These are phyloP conservation scores for Mellivora capensis DNA, from an alignment of 2,113 vertebrate genomes.

Conservation along the genomic window DNA sequence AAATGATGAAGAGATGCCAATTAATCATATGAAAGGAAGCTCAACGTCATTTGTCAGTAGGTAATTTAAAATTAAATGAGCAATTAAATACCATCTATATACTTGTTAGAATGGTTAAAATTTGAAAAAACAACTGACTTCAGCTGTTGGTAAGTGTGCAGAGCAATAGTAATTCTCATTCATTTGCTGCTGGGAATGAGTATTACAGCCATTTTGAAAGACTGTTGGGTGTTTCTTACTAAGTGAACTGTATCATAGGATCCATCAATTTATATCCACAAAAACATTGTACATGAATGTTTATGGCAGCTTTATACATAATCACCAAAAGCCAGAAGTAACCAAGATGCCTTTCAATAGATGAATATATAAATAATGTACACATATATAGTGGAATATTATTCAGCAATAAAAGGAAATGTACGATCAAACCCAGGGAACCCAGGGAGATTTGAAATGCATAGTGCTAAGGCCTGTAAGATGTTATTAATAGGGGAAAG, in stretches of 20 bases:
- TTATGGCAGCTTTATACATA: background rate
- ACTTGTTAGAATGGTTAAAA: background rate
- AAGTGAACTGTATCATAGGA: background rate
- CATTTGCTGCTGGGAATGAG: background rate
- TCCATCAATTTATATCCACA: background rate
- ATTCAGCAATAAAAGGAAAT: background rate
- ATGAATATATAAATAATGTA: background rate
- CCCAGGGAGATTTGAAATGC: rapidly evolving
- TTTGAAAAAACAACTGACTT: background rate
- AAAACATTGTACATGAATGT: background rate
- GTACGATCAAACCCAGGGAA: background rate
- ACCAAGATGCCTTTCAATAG: background rate
- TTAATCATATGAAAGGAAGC: background rate
- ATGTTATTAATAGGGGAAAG: background rate
- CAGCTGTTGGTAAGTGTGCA: background rate
- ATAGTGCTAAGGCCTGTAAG: background rate
- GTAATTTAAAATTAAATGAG: background rate
- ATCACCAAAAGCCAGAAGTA: background rate
- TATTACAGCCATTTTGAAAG: background rate
- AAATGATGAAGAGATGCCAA: background rate
- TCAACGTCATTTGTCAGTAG: background rate
- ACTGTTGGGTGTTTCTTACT: background rate
- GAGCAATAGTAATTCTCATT: background rate
- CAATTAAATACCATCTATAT: background rate
- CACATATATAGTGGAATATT: background rate